Conservation (phyloP, 1,140 invertebrate genomes). For the Parapsyche elsis region DNA sequence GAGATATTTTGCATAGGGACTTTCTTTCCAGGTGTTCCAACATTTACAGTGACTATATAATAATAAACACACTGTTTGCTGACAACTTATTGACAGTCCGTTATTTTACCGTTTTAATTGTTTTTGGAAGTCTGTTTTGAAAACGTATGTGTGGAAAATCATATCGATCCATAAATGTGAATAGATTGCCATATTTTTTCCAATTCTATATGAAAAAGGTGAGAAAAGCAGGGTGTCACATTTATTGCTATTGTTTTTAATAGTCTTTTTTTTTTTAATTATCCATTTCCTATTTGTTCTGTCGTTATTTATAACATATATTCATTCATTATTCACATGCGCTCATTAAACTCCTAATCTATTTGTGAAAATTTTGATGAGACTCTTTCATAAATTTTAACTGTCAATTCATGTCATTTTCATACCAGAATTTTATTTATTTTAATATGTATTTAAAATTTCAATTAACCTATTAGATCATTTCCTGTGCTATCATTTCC, state of each 20-base stretch:
- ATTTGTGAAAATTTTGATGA: too few relatives aligned
- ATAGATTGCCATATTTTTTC: constrained; percentile 54
- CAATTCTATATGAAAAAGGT: constrained; percentile 52
- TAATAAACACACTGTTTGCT: constrained; percentile 44
- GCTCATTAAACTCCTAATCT: too few relatives aligned
- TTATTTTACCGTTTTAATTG: constrained; percentile 53
- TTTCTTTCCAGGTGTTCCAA: constrained; percentile 52
- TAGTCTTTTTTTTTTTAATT: constrained; percentile 27
- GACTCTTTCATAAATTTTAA: too few relatives aligned
- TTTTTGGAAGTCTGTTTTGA: constrained; percentile 50
- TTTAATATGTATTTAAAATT: not conserved
- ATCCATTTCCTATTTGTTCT: constrained; percentile 1
- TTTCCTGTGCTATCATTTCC: constrained; percentile 5
- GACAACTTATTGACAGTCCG: constrained; percentile 31
- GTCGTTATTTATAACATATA: not conserved
- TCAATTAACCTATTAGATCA: not conserved
- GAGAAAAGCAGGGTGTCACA: constrained; percentile 56
- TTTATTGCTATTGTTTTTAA: constrained; percentile 53
- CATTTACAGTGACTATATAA: constrained; percentile 30
- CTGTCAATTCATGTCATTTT: constrained; percentile 13
- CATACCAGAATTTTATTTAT: not conserved
- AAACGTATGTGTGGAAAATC: constrained; percentile 52
- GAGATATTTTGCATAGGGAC: constrained; percentile 36
- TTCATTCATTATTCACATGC: constrained; percentile 1
- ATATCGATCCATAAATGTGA: constrained; percentile 51